A percentile compares a stretch with the other conserved stretches of the same genome.
These are phyloP conservation scores for Abrostola triplasia DNA, from an alignment of 2,888 invertebrate species.

Conservation along the genomic window DNA sequence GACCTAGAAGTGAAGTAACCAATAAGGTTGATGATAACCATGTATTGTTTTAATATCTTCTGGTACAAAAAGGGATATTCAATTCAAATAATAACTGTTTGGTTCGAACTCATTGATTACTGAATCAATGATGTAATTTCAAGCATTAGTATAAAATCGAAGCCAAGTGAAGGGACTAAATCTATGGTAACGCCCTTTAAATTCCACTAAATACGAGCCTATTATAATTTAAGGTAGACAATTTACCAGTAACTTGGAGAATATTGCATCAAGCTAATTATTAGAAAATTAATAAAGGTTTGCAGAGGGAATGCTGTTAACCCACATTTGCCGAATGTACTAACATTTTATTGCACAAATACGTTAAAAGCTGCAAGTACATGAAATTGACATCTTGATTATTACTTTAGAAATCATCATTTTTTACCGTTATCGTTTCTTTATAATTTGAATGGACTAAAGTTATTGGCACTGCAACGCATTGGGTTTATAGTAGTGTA, in stretches of 20 bases:
- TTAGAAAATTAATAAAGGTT: constrained; percentile 54
- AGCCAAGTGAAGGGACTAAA: background rate
- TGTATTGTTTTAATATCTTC: too few species aligned
- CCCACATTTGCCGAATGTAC: constrained; percentile 43
- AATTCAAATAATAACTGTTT: too few species aligned
- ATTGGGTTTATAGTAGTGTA: too few species aligned
- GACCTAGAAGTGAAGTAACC: too few species aligned
- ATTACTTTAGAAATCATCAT: too few species aligned
- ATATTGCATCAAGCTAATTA: constrained; percentile 51
- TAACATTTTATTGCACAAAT: constrained; percentile 30
- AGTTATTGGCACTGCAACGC: too few species aligned
- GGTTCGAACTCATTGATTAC: too few species aligned
- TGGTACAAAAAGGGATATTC: too few species aligned
- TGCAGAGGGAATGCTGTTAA: constrained; percentile 46
- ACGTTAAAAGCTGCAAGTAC: constrained; percentile 13
- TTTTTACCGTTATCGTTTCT: too few species aligned
- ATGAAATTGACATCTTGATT: constrained; percentile 14
- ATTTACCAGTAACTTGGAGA: constrained; percentile 33
- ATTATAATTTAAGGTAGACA: constrained; percentile 27
- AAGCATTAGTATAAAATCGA: background rate
- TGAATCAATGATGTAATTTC: background rate
- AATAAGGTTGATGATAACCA: too few species aligned
- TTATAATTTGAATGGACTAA: too few species aligned
- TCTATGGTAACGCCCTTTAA: constrained; percentile 7
- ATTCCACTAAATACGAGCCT: constrained; percentile 18